phyloP scores from a whole-genome alignment of 2,113 vertebrate genomes.

The Pluvialis apricaria region DNA sequence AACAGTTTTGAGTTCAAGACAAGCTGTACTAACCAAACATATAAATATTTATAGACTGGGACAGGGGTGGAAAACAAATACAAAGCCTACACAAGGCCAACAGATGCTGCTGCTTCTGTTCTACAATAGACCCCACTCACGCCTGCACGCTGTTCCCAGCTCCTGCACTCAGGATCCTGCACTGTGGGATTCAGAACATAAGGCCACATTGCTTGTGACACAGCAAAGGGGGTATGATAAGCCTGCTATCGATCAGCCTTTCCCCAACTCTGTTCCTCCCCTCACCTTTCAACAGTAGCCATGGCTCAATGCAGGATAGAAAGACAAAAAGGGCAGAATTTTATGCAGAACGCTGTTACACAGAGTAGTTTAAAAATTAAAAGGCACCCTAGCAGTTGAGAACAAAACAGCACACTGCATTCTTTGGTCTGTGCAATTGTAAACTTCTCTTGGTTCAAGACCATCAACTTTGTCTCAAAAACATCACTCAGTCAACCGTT shows the following conservation, averaged over 20 bases:
- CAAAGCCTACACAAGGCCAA: background rate
- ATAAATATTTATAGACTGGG: background rate
- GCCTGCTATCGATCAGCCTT: background rate
- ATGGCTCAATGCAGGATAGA: background rate
- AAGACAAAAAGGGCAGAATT: background rate
- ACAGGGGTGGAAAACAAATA: background rate
- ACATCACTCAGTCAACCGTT: background rate
- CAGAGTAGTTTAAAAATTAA: background rate
- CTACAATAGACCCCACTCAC: background rate
- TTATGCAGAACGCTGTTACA: background rate
- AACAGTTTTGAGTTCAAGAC: background rate
- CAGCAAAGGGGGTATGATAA: background rate
- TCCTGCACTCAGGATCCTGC: background rate
- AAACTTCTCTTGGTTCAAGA: background rate
- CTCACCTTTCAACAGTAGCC: background rate
- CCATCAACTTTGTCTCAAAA: background rate
- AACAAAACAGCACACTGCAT: background rate
- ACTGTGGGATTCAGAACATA: background rate
- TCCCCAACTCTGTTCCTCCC: background rate
- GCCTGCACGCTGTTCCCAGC: too few species aligned
- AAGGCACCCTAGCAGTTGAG: background rate
- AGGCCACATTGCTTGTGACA: accelerated
- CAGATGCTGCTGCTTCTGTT: background rate
- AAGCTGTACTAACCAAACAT: background rate
- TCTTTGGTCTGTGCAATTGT: background rate